Evolutionary conservation across 2,113 vertebrate genomes (phyloP).

Genomic region (Oryzias celebensis): DNA sequence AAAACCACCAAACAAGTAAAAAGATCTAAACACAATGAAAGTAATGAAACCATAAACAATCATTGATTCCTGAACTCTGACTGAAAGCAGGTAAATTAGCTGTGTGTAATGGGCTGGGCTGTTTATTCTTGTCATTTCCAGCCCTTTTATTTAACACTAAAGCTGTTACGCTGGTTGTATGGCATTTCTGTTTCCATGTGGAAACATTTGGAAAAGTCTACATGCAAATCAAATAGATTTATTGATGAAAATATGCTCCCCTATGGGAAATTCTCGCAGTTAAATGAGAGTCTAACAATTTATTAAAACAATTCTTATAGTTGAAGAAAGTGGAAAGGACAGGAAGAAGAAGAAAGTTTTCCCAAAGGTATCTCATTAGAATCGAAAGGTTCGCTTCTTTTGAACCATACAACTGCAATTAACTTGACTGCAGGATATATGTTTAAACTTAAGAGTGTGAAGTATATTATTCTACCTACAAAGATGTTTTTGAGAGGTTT

Average conservation of each 20-base stretch:
- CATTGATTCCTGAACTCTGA: too few species aligned
- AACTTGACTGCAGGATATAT: neutral
- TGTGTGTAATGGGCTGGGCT: too few species aligned
- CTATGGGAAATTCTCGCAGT: neutral
- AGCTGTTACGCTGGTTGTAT: neutral
- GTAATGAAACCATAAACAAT: too few species aligned
- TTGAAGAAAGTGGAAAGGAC: neutral
- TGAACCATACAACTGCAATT: conserved; percentile 5
- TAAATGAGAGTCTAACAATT: neutral
- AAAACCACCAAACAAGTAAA: too few species aligned
- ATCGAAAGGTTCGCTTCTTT: neutral
- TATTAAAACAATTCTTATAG: neutral
- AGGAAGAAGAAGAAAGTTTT: neutral
- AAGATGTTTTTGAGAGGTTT: too few species aligned
- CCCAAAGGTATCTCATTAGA: neutral
- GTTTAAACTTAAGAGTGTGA: neutral
- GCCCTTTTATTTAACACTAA: neutral
- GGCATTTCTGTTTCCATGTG: neutral
- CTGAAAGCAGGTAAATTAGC: too few species aligned
- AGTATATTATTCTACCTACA: neutral
- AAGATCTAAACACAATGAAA: too few species aligned
- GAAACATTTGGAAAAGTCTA: neutral
- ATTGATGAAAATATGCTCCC: neutral
- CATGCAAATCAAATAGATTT: neutral
- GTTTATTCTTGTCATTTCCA: too few species aligned